Conservation (phyloP, 1,140 invertebrate species). For the Bombus impatiens region DNA sequence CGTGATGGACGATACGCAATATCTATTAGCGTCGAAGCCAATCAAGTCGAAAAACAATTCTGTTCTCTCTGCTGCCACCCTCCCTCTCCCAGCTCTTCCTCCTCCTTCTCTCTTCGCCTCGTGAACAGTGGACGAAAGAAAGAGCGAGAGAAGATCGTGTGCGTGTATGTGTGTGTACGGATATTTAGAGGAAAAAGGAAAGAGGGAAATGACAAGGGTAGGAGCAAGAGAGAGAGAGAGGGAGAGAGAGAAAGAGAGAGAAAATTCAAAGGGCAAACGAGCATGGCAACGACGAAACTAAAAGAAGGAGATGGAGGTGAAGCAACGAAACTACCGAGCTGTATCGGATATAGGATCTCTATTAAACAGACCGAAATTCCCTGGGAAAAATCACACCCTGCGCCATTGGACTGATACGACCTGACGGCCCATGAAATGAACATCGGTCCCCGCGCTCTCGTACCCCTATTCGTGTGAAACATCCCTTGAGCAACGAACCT, state of each 20-base stretch:
- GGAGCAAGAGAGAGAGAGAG: too few relatives aligned
- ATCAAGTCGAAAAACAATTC: constrained; percentile 63
- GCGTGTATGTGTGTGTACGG: not conserved
- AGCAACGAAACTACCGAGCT: constrained; percentile 55
- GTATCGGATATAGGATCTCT: constrained; percentile 74
- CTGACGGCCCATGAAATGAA: constrained; percentile 81
- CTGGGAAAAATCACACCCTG: constrained; percentile 76
- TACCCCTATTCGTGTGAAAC: constrained; percentile 7
- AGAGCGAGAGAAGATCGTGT: constrained; percentile 5
- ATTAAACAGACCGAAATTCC: constrained; percentile 79
- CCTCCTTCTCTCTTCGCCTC: not conserved
- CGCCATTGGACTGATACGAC: constrained; percentile 76
- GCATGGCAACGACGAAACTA: not conserved
- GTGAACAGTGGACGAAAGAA: not conserved
- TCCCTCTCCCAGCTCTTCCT: accelerated
- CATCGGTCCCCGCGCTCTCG: constrained; percentile 67
- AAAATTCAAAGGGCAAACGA: constrained; percentile 7
- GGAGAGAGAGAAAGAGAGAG: not conserved
- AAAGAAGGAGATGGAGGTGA: constrained; percentile 37
- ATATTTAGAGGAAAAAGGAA: not conserved
- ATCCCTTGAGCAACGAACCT: constrained; percentile 57
- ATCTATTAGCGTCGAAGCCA: constrained; percentile 64
- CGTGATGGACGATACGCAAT: constrained; percentile 64
- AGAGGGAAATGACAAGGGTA: not conserved
- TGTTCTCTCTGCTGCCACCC: not conserved